These are phyloP conservation scores for Tarsius wallacei DNA, from an alignment of 2,797 vertebrate species.

Conservation along the genomic window DNA sequence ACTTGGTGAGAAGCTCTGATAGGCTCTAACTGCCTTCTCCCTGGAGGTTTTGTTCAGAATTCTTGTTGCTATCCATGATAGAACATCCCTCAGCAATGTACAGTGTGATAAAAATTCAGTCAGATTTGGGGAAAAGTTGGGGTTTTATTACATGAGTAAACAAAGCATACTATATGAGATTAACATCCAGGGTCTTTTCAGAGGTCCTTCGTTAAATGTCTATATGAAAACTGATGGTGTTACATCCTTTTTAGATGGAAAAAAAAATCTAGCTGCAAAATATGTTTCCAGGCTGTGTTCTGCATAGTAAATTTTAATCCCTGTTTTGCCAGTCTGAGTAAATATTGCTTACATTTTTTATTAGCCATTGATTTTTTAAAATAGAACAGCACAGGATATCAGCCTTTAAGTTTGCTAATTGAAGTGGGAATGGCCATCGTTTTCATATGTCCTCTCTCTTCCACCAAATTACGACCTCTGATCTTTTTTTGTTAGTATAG, in stretches of 20 bases:
- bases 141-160: background rate
- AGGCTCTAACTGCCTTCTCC: background rate
- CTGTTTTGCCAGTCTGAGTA: conserved; percentile 51
- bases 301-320: conserved; percentile 68
- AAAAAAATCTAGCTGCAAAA: conserved; percentile 49
- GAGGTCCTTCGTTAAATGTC: background rate
- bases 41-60: background rate
- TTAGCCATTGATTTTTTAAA: conserved; percentile 64
- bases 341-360: conserved; percentile 51
- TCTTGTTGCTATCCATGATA: background rate
- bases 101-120: background rate
- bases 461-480: background rate
- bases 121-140: background rate
- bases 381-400: background rate
- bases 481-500: background rate
- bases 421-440: background rate
- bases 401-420: background rate
- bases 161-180: background rate
- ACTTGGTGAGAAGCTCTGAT: background rate
- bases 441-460: background rate
- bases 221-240: background rate
- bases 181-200: background rate
- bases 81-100: background rate
- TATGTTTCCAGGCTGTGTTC: conserved; percentile 65
- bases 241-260: background rate